Evolutionary conservation across 2,113 vertebrate species (phyloP), one percentile per base, ranked within the genome.

Genomic region (Sinocyclocheilus grahami): DNA sequence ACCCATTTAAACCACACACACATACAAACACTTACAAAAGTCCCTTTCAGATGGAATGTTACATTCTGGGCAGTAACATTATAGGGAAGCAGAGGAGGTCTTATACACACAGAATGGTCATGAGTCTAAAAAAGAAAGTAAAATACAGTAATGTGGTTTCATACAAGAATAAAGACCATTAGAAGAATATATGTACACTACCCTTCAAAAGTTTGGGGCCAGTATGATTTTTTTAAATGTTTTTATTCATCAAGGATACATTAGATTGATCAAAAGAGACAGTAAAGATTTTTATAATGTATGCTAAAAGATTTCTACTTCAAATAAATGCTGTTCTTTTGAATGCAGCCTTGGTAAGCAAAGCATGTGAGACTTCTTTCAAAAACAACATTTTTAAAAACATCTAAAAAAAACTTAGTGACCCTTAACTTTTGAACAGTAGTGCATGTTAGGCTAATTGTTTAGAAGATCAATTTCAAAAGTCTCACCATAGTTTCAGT

Each of bases 401-500:
- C 48, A 53, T 20, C 10, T 51, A 18, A 18, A 55, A 18, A 18
- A 55, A 51, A 12, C 13, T 16, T 33, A 9, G 0, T 0, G 1
- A 27, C 11, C n/a, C 27, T 16, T 16, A 2, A 20, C 16, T 22
- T 71, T 72, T 11, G 33, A 72, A 72, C 0, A 4, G 67, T 37
- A 30, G 30, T 37, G 71, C 2, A n/a, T 5, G 0, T n/a, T 51
- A 24, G 27, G 33, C 14, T 5, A 33, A 42, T 9, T 13, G 1
- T 7, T 42, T 24, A 22, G 20, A 86, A 39, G 0, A n/a, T 13
- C 7, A 1, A 69, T 16, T 48, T 67, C 37, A 60, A 78, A 88
- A 82, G 83, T 82, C 91, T 94, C 91, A 96, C 98, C 98, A 99
- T 99, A 65, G 97, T 99, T 95, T 99, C 98, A 87, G 99, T 90